A percentile compares a stretch with the other conserved stretches of the same genome.
Conservation (phyloP, 2,888 invertebrate genomes). For the Xanthia togata region DNA sequence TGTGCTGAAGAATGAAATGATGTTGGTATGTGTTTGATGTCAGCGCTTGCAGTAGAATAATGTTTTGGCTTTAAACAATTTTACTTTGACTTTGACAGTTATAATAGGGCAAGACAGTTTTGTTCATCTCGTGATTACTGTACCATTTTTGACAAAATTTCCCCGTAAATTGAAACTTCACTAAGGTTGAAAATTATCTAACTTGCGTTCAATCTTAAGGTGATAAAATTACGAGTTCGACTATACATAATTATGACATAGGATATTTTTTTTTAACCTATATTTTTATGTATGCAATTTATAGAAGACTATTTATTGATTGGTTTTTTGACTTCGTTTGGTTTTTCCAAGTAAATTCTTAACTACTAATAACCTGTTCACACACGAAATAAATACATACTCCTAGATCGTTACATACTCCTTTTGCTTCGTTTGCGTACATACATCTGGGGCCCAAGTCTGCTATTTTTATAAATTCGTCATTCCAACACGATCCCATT, state of each 20-base stretch:
- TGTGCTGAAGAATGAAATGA: slow-evolving; percentile 14
- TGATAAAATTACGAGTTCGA: no score
- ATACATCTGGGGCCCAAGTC: no score
- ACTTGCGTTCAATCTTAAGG: no score
- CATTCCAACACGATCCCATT: no score
- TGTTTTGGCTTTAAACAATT: not conserved
- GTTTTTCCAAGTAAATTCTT: not conserved
- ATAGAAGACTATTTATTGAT: not conserved
- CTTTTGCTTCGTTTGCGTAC: no score
- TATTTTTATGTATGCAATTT: no score
- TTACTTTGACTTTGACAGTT: not conserved
- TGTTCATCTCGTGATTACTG: not conserved
- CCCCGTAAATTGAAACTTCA: not conserved
- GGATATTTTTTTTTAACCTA: no score
- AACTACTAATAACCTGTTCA: not conserved
- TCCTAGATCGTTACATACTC: no score
- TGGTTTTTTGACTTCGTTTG: not conserved
- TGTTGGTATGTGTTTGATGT: slow-evolving; percentile 7
- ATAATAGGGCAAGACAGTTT: not conserved
- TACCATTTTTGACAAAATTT: not conserved
- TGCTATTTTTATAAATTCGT: no score
- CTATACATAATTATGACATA: no score
- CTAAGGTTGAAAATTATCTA: not conserved
- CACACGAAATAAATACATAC: not conserved
- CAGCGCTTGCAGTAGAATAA: not conserved